These are phyloP conservation scores for Biston stratarius DNA, from an alignment of 2,888 invertebrate genomes.

Conservation along the genomic window DNA sequence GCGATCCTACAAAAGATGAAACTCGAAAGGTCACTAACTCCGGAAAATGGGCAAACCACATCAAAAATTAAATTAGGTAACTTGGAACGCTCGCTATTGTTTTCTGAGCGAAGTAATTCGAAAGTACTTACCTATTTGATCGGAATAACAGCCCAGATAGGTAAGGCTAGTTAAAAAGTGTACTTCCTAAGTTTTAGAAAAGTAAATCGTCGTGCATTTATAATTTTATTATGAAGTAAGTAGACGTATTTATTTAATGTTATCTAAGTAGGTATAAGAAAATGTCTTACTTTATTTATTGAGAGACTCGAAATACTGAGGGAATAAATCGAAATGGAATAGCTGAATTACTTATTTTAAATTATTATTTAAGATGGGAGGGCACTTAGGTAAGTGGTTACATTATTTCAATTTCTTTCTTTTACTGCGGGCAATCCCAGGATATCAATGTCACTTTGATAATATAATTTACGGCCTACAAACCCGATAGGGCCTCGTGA, in stretches of 20 bases:
- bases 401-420: constrained; percentile 22
- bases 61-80: constrained; percentile 39
- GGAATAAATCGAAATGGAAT: constrained; percentile 34
- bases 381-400: constrained; percentile 18
- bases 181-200: too few species aligned
- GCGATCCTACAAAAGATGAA: constrained; percentile 28
- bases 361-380: constrained; percentile 22
- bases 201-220: too few species aligned
- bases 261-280: neutral
- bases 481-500: constrained; percentile 43
- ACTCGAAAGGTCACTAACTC: constrained; percentile 25
- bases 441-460: constrained; percentile 44
- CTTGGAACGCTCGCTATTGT: constrained; percentile 31
- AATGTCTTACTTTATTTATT: neutral
- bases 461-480: constrained; percentile 41
- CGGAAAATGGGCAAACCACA: constrained; percentile 41
- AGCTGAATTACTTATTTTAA: constrained; percentile 2
- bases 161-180: too few species aligned
- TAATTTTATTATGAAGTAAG: too few species aligned
- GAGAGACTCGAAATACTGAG: neutral
- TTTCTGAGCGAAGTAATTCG: constrained; percentile 9
- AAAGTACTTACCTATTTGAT: neutral
- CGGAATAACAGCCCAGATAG: neutral
- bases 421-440: constrained; percentile 39
- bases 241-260: too few species aligned